These are phyloP conservation scores for Saccopteryx bilineata DNA, from an alignment of 2,113 vertebrate genomes.

Conservation along the genomic window DNA sequence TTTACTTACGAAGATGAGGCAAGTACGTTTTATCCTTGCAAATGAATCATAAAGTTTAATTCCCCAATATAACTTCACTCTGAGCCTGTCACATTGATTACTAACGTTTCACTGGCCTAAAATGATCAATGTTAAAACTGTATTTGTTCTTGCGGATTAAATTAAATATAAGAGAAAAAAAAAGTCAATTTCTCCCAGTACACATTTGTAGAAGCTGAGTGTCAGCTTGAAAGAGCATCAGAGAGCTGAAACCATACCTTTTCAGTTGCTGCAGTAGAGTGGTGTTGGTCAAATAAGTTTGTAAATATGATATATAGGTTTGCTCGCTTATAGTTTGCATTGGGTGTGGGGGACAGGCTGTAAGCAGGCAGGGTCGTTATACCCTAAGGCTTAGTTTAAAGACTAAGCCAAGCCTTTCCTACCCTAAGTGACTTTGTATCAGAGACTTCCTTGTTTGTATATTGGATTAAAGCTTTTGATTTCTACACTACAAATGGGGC, in stretches of 20 bases:
- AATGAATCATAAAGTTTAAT: constrained; percentile 83
- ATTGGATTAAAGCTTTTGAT: too few relatives aligned
- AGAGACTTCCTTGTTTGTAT: too few relatives aligned
- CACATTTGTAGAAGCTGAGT: constrained; percentile 59
- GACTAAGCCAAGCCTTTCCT: too few relatives aligned
- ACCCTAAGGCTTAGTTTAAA: too few relatives aligned
- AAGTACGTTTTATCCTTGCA: constrained; percentile 69
- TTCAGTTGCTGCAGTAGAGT: not conserved
- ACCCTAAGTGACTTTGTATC: too few relatives aligned
- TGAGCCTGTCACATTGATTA: constrained; percentile 72
- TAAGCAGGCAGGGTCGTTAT: too few relatives aligned
- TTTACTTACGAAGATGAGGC: constrained; percentile 77
- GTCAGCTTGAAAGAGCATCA: constrained; percentile 66
- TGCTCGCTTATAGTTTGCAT: too few relatives aligned
- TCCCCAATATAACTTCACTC: constrained; percentile 66
- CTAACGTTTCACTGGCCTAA: constrained; percentile 77
- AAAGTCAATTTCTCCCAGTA: constrained; percentile 64
- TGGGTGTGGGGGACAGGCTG: too few relatives aligned
- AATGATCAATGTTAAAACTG: constrained; percentile 68
- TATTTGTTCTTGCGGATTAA: constrained; percentile 53
- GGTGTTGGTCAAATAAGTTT: too few relatives aligned
- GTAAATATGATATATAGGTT: too few relatives aligned
- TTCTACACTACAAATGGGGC: too few relatives aligned
- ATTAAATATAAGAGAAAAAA: constrained; percentile 62
- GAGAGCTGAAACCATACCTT: constrained; percentile 62